Percentiles rank a stretch among this genome's conserved stretches.
phyloP scores from a whole-genome alignment of 2,113 vertebrate genomes.

The Pteropus alecto region DNA sequence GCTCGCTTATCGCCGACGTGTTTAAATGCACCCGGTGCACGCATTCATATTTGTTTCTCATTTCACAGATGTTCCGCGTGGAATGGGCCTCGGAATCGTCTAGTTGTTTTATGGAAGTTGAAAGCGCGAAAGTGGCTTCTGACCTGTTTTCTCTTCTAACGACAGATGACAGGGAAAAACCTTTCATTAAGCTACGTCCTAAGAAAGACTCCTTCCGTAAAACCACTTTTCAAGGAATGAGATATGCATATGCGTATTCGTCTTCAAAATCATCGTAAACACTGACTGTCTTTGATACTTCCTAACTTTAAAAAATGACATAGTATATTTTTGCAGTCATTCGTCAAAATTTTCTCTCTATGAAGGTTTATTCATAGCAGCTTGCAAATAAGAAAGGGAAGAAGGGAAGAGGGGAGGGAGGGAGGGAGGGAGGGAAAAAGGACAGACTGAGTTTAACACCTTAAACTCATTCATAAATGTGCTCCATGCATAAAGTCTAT shows the following conservation, averaged over 20 bases:
- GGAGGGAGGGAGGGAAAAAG: background rate
- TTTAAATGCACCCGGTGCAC: background rate
- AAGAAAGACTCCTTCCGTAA: background rate
- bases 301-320: background rate
- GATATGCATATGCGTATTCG: too few species aligned
- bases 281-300: background rate
- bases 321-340: background rate
- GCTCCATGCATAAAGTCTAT: background rate
- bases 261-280: background rate
- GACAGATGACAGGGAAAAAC: background rate
- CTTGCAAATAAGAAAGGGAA: background rate
- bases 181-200: background rate
- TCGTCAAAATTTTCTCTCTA: background rate
- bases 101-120: background rate
- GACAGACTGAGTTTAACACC: background rate
- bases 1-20: background rate
- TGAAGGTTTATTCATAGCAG: background rate
- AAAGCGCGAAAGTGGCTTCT: background rate
- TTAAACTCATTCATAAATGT: background rate
- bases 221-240: background rate
- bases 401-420: background rate
- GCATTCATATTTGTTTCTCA: conserved; percentile 40
- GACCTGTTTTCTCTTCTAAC: background rate
- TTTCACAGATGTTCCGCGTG: background rate
- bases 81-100: background rate